Conservation (phyloP, 2,888 invertebrate species). For the Morinoia aosen region DNA sequence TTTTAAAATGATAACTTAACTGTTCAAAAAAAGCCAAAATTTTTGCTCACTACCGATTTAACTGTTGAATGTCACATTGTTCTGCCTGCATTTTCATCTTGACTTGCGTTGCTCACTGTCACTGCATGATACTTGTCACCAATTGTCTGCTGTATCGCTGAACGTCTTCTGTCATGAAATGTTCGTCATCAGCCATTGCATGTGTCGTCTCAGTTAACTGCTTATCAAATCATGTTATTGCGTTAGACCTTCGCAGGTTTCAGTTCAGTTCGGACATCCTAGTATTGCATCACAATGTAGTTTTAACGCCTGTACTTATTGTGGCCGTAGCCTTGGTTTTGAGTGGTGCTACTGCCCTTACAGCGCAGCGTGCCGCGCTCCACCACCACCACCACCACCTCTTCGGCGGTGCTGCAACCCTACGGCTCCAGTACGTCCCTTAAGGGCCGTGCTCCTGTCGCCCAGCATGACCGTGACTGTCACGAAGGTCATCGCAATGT, state of each 20-base stretch:
- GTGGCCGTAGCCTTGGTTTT: not conserved
- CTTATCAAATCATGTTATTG: not conserved
- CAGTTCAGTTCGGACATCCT: not conserved
- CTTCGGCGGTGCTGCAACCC: not conserved
- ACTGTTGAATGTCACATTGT: too few species aligned
- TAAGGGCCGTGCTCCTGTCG: not conserved
- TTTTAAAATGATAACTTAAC: too few species aligned
- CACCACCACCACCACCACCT: not conserved
- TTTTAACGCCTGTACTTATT: not conserved
- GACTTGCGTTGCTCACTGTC: too few species aligned
- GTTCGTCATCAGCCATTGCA: not conserved
- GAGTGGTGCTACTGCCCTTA: not conserved
- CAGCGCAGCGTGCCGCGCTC: not conserved
- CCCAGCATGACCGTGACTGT: too few species aligned
- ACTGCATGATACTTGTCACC: too few species aligned
- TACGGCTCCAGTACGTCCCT: not conserved
- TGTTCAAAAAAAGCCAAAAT: too few species aligned
- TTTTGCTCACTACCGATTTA: too few species aligned
- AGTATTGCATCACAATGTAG: not conserved
- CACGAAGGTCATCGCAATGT: too few species aligned
- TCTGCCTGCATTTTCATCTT: too few species aligned
- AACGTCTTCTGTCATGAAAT: not conserved
- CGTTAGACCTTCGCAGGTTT: not conserved
- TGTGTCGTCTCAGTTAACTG: not conserved
- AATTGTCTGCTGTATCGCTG: not conserved